Percentiles rank a stretch among this genome's conserved stretches.
These are phyloP conservation scores for Hycleus cichorii DNA, from an alignment of 1,140 invertebrate genomes.

Conservation along the genomic window DNA sequence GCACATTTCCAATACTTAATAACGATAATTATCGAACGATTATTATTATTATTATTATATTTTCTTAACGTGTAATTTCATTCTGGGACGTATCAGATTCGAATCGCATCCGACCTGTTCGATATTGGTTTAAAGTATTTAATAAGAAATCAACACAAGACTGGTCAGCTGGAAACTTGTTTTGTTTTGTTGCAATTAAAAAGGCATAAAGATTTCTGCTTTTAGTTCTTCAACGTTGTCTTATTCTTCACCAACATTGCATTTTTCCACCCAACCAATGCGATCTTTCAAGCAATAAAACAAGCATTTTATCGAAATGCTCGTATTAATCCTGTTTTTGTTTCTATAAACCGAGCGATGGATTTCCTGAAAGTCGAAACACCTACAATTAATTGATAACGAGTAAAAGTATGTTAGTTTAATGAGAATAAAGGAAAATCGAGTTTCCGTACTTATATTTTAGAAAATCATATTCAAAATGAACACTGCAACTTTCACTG, in stretches of 20 bases:
- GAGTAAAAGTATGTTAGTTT: too few relatives aligned
- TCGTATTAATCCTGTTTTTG: neutral
- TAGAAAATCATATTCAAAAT: too few relatives aligned
- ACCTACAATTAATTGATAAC: too few relatives aligned
- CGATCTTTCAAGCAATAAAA: slow-evolving; percentile 27
- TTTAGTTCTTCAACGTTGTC: too few relatives aligned
- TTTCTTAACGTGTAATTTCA: slow-evolving; percentile 39
- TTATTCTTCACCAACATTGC: too few relatives aligned
- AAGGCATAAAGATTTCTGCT: slow-evolving; percentile 32
- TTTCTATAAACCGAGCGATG: too few relatives aligned
- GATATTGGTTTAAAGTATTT: slow-evolving; percentile 13
- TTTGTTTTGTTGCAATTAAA: slow-evolving; percentile 35
- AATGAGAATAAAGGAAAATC: too few relatives aligned
- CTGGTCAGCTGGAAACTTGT: slow-evolving; percentile 29
- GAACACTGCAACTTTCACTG: too few relatives aligned
- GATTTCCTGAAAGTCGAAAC: too few relatives aligned
- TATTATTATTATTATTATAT: slow-evolving; percentile 38
- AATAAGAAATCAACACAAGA: neutral
- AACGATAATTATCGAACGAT: slow-evolving; percentile 39
- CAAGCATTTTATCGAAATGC: slow-evolving; percentile 14
- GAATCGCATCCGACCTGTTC: slow-evolving; percentile 11
- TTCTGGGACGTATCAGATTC: slow-evolving; percentile 33
- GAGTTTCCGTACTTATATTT: too few relatives aligned
- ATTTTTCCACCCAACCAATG: neutral
- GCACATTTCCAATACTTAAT: slow-evolving; percentile 37